Percentiles rank a stretch among this genome's conserved stretches.
Evolutionary conservation across 2,113 vertebrate genomes (phyloP).

Genomic region (Corythoichthys intestinalis): DNA sequence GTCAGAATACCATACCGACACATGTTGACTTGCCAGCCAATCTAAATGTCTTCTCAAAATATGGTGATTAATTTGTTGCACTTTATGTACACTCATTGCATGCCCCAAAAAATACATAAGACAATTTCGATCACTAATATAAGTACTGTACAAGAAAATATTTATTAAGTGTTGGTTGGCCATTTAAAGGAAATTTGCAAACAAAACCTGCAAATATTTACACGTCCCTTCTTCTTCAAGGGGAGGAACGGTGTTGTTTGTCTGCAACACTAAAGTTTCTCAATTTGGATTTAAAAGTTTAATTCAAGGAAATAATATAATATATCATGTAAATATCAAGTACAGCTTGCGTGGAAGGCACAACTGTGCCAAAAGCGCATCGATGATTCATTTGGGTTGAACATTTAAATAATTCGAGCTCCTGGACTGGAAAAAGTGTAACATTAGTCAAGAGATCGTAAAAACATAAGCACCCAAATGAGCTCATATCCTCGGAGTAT

Average conservation of each 20-base stretch:
- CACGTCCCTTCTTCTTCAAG: not conserved
- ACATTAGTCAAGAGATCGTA: not conserved
- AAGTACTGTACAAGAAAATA: no score
- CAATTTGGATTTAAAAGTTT: not conserved
- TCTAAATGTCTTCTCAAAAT: no score
- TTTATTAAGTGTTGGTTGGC: no score
- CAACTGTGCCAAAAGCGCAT: not conserved
- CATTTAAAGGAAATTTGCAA: no score
- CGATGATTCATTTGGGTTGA: not conserved
- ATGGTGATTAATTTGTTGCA: not conserved
- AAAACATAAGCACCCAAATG: not conserved
- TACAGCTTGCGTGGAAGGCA: not conserved
- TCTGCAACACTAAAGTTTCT: not conserved
- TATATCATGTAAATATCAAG: not conserved
- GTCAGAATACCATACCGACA: no score
- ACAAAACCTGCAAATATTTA: not conserved
- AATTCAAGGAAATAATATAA: not conserved
- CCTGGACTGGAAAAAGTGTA: no score
- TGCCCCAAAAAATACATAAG: no score
- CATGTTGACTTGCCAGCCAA: no score
- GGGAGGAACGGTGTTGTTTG: not conserved
- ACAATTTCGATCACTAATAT: not conserved
- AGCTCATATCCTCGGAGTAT: not conserved
- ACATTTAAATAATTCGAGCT: not conserved
- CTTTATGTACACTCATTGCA: not conserved